Evolutionary conservation across 2,113 vertebrate genomes (phyloP).

Genomic region (Hyperoodon ampullatus): DNA sequence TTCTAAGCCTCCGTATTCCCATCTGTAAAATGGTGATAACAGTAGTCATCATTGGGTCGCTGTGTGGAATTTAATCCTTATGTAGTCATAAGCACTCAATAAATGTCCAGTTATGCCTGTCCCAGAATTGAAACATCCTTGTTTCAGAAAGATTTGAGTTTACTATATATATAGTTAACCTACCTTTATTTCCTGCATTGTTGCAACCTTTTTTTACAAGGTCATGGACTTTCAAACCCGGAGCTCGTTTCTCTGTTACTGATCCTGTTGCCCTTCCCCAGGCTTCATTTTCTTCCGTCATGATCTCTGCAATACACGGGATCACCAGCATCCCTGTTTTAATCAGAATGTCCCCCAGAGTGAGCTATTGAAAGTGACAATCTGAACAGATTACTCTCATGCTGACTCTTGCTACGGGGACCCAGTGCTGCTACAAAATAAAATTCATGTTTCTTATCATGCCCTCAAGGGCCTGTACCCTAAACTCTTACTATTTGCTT

Average conservation of each 20-base stretch:
- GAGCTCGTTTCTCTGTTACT: neutral
- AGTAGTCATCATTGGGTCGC: fast-evolving
- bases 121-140: neutral
- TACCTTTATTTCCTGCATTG: neutral
- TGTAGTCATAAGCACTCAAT: neutral
- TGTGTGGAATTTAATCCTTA: neutral
- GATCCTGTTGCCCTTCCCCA: neutral
- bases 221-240: neutral
- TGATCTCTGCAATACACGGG: fast-evolving
- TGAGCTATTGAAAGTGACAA: neutral
- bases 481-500: neutral
- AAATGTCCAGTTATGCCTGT: no score
- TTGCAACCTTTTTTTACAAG: neutral
- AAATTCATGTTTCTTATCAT: neutral
- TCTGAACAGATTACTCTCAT: neutral
- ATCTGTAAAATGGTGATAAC: neutral
- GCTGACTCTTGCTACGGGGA: neutral
- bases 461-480: neutral
- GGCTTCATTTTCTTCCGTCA: neutral
- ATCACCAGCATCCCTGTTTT: neutral
- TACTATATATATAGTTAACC: neutral
- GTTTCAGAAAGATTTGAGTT: neutral
- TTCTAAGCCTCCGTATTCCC: neutral
- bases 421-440: neutral
- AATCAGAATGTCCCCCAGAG: neutral